A percentile compares a stretch with the other conserved stretches of the same genome.
Evolutionary conservation across 2,797 vertebrate genomes (phyloP).

Genomic region (Leucoraja ocellata): DNA sequence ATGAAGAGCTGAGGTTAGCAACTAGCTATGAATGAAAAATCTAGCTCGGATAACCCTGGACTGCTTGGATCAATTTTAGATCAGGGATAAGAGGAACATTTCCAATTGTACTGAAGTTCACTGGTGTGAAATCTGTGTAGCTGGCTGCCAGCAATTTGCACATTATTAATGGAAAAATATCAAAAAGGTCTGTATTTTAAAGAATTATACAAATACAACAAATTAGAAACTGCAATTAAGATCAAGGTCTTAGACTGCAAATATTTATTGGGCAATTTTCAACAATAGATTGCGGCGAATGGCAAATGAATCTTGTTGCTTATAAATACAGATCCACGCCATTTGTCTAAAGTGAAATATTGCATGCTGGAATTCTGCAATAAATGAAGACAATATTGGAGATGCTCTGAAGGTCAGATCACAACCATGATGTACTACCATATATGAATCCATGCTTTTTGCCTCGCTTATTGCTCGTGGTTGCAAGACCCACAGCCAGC

Average conservation of each 20-base stretch:
- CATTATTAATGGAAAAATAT: conserved; percentile 8
- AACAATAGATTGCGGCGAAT: not conserved
- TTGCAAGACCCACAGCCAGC: no score
- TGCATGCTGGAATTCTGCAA: no score
- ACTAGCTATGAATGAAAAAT: no score
- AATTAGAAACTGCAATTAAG: not conserved
- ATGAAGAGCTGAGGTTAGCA: not conserved
- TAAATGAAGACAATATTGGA: no score
- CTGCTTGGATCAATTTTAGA: not conserved
- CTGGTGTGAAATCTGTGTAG: not conserved
- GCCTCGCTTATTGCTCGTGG: not conserved
- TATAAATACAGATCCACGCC: not conserved
- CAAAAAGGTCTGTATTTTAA: not conserved
- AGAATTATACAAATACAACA: not conserved
- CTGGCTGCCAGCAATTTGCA: not conserved
- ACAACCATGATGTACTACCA: no score
- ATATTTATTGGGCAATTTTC: not conserved
- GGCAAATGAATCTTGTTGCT: not conserved
- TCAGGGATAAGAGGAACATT: not conserved
- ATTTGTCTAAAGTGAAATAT: not conserved
- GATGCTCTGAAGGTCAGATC: no score
- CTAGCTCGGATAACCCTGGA: not conserved
- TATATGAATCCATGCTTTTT: not conserved
- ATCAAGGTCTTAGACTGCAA: not conserved
- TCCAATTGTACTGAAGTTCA: not conserved